phyloP scores from a whole-genome alignment of 2,888 invertebrate species.

The Cotesia congregata region DNA sequence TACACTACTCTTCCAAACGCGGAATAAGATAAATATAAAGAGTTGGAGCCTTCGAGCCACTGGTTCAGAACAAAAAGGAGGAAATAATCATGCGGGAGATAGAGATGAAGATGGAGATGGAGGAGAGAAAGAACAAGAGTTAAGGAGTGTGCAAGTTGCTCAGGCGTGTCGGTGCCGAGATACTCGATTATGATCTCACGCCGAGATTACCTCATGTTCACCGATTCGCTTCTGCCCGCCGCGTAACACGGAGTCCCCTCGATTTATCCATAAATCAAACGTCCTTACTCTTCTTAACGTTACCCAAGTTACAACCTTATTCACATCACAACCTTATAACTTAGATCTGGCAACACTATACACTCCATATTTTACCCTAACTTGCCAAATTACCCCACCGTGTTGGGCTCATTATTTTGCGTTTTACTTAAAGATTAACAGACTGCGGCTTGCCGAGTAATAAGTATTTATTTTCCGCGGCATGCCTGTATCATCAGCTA shows the following conservation, averaged over 20 bases:
- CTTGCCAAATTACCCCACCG: too few species aligned
- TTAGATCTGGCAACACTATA: conserved; percentile 1
- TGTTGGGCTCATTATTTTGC: too few species aligned
- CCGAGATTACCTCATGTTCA: conserved; percentile 55
- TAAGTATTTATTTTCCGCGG: too few species aligned
- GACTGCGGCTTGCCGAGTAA: too few species aligned
- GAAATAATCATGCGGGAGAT: conserved; percentile 23
- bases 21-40: too few species aligned
- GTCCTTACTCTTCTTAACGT: conserved; percentile 40
- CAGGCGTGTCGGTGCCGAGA: conserved; percentile 47
- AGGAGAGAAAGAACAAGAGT: conserved; percentile 31
- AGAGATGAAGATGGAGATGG: conserved; percentile 14
- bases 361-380: background rate
- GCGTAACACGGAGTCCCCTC: conserved; percentile 58
- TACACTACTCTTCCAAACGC: too few species aligned
- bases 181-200: conserved; percentile 58
- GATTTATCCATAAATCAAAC: conserved; percentile 60
- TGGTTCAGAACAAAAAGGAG: conserved; percentile 16
- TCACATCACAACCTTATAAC: conserved; percentile 24
- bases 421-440: too few species aligned
- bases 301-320: conserved; percentile 40
- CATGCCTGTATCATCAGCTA: too few species aligned
- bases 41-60: background rate
- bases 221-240: conserved; percentile 51
- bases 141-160: conserved; percentile 36